phyloP scores from a whole-genome alignment of 2,113 vertebrate species.

The Nycticryphes semicollaris region DNA sequence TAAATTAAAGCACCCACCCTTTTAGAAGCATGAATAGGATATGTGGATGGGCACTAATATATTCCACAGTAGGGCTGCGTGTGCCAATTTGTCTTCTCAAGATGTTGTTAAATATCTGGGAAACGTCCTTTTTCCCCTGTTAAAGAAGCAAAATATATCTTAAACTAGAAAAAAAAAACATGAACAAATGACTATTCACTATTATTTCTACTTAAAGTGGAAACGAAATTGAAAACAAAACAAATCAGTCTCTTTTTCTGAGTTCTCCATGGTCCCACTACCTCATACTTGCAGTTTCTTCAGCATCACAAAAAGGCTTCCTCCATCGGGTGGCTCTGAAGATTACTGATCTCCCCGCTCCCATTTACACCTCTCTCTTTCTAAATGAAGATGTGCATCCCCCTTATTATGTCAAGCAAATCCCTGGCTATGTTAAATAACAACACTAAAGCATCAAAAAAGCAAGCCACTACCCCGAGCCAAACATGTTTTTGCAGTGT shows the following conservation, averaged over 20 bases:
- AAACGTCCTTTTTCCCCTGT: conserved; percentile 96
- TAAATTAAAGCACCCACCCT: conserved; percentile 79
- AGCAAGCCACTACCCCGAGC: background rate
- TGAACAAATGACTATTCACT: background rate
- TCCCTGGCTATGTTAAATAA: background rate
- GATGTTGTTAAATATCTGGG: conserved; percentile 99
- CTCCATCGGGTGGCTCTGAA: rapidly evolving
- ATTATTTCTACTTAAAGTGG: background rate
- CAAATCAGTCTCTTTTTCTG: background rate
- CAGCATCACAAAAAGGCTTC: background rate
- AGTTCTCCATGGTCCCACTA: background rate
- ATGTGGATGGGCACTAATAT: conserved; percentile 93
- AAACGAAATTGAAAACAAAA: background rate
- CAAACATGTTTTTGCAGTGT: background rate
- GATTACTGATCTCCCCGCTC: background rate
- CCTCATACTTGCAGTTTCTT: background rate
- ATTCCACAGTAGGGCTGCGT: conserved; percentile 92
- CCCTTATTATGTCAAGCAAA: background rate
- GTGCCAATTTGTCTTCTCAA: conserved; percentile 93
- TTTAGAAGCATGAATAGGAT: conserved; percentile 93
- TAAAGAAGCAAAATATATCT: conserved; percentile 34
- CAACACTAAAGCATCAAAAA: background rate
- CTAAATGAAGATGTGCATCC: background rate
- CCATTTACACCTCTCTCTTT: background rate
- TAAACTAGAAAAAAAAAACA: background rate